Evolutionary conservation across 2,888 invertebrate genomes (phyloP), one percentile per base, ranked within the genome.

Genomic region (Chymomyza amoena): DNA sequence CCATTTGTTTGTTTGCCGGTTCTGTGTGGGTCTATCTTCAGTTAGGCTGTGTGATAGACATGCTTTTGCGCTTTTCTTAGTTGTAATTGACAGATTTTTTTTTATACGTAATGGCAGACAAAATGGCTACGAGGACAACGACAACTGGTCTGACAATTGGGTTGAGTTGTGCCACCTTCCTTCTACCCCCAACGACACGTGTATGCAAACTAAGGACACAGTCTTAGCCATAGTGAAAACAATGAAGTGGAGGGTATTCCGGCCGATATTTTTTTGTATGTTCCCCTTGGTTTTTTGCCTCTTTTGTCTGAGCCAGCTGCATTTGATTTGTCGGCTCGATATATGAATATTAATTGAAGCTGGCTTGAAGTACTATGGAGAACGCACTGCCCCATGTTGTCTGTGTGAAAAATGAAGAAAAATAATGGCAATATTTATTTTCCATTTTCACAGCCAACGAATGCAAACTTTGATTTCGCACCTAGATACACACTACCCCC

Each of bases 351-450:
- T 87, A 84, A 87, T 87, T 81, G 83, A 79, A 70, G 69, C 18
- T 13, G 54, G 36, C 64, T 15, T 45, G 63, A 25, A 50, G 36
- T 10, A 60, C 50, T 45, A 54, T 32, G 32, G 7, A 6, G 9
- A 32, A 32, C 62, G 52, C 50, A 16, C 36, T 66, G 51, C 66
- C 72, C 54, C 18, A 45, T 65, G 57, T 56, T 45, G 18, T 25
- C 6, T 59, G 66, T 61, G 64, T 72, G 68, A 68, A 68, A 75
- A 75, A 76, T 77, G 72, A 73, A 78, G 68, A 64, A 62, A 72
- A 72, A 87, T 64, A 85, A 84, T 84, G 85, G 79, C 72, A 87
- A 87, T 87, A 84, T 87, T 87, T 87, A 84, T 84, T 84, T 84
- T 84, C 70, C 77, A 80, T 82, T 80, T 76, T 71, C 65, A 25